Percentiles rank a stretch among this genome's conserved stretches.
Conservation (phyloP, 2,888 invertebrate genomes). For the Perdita meconis region DNA sequence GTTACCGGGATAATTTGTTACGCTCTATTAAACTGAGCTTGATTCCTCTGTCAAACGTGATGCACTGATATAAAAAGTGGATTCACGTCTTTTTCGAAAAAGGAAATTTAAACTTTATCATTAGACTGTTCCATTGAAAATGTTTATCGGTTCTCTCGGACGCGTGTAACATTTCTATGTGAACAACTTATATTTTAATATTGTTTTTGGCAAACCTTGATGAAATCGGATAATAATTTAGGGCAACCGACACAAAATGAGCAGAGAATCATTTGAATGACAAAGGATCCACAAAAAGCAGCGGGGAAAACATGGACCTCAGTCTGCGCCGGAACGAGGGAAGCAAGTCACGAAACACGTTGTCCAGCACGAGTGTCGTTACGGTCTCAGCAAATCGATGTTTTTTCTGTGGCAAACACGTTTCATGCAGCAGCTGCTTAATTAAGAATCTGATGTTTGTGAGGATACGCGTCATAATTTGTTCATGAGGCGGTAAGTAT, state of each 20-base stretch:
- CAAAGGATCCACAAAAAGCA: no score
- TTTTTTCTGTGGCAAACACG: slow-evolving; percentile 12
- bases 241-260: no score
- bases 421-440: slow-evolving; percentile 21
- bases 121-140: slow-evolving; percentile 9
- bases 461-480: slow-evolving; percentile 27
- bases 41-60: slow-evolving; percentile 29
- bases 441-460: slow-evolving; percentile 33
- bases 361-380: background rate
- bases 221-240: no score
- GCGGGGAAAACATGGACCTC: no score
- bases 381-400: background rate
- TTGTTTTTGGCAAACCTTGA: no score
- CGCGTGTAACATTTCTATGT: background rate
- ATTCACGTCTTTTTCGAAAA: background rate
- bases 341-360: background rate
- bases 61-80: slow-evolving; percentile 5
- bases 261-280: no score
- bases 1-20: slow-evolving; percentile 40
- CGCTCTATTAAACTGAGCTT: slow-evolving; percentile 53
- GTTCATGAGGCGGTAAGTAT: slow-evolving; percentile 46
- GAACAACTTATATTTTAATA: no score
- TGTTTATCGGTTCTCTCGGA: background rate
- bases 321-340: background rate
- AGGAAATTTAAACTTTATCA: slow-evolving; percentile 18